Evolutionary conservation across 2,113 vertebrate species (phyloP), one percentile per base, ranked within the genome.

Genomic region (Scartelaos histophorus): DNA sequence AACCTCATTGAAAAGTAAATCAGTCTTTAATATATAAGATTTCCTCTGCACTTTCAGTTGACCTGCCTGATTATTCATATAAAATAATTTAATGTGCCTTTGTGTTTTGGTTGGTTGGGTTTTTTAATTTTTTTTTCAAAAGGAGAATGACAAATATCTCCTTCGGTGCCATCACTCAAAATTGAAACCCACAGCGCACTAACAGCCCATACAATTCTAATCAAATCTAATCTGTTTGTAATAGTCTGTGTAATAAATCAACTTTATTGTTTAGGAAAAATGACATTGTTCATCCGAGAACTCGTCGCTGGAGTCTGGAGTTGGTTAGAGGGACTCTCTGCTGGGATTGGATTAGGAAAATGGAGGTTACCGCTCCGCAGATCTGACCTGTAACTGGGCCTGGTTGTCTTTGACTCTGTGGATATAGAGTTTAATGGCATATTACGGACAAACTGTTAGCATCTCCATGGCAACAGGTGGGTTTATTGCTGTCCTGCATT

Each of bases 11-110:
- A 61, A 13, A 73, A 29, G 56, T 49, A 70, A 71, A 38, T 57
- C 4, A 1, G 24, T 58, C 47, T 85, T 70, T 78, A 66, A 81
- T 84, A 70, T 43, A 67, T 67, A 65, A n/a, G 19, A 49, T 70
- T 17, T 67, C 38, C 35, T 35, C 7, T 35, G 22, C 60, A 17
- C 12, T 65, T 76, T 25, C 1, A 62, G 45, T 68, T 29, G 60
- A 76, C 64, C 69, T 25, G 3, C 51, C 13, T 0, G 19, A 68
- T 60, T 70, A 60, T 76, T 60, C 35, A 29, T 56, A 64, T 73
- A 70, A 66, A 21, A 46, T 73, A 56, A 72, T 72, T 56, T 56
- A 10, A 70, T 69, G 21, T 35, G 69, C 65, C 21, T 17, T 69
- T 15, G 17, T 35, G 57, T 45, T 25, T 56, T 22, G n/a, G 64